These are phyloP conservation scores for Aleadryas rufinucha DNA, from an alignment of 2,113 vertebrate species.

Conservation along the genomic window DNA sequence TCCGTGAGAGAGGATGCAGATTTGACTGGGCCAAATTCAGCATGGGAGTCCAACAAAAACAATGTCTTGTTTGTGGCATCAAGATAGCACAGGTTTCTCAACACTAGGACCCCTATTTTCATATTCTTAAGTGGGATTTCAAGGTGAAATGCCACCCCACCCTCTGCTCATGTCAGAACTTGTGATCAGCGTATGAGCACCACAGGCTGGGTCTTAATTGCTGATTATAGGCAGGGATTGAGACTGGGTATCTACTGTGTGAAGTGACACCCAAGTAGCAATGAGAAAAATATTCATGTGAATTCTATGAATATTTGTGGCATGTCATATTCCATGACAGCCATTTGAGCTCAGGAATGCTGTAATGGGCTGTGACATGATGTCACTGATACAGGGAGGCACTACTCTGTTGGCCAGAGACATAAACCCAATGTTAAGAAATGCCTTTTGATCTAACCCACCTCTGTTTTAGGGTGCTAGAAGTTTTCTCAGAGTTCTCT, in stretches of 20 bases:
- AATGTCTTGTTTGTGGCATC: neutral
- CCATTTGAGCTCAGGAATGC: neutral
- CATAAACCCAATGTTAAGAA: neutral
- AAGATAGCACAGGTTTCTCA: neutral
- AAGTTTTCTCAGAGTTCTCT: neutral
- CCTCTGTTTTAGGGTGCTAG: neutral
- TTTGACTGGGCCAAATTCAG: neutral
- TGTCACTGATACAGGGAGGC: neutral
- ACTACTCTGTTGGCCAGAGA: neutral
- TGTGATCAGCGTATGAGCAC: neutral
- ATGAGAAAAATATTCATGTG: neutral
- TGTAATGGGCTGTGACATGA: neutral
- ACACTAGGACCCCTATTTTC: neutral
- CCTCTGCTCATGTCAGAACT: neutral
- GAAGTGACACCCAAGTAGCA: neutral
- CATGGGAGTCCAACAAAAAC: neutral
- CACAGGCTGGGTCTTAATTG: neutral
- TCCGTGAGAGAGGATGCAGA: neutral
- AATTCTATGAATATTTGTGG: conserved; percentile 6
- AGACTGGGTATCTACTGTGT: neutral
- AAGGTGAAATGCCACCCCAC: neutral
- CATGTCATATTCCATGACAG: neutral
- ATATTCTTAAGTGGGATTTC: neutral
- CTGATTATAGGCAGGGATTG: neutral
- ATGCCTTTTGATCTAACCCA: neutral